A percentile compares a stretch with the other conserved stretches of the same genome.
phyloP scores from a whole-genome alignment of 92 coral and sea anemone species.

The Isaurus tuberculatus region DNA sequence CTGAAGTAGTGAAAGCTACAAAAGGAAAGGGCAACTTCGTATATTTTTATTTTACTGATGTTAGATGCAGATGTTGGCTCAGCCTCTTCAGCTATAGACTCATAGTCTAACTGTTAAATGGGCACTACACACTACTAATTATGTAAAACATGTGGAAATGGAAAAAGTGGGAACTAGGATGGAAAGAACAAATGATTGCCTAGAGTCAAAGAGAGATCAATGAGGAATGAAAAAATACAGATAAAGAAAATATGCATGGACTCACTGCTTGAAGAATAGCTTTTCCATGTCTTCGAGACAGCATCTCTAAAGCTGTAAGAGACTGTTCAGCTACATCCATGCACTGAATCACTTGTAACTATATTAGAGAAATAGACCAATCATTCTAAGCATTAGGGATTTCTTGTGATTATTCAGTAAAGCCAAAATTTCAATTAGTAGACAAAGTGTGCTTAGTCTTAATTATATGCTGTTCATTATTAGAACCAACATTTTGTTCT shows the following conservation, averaged over 20 bases:
- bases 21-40: too few species aligned
- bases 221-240: neutral
- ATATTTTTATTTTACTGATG: too few species aligned
- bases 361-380: slow-evolving; percentile 1
- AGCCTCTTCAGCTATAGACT: too few species aligned
- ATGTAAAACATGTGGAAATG: neutral
- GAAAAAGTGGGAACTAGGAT: neutral
- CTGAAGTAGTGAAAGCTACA: too few species aligned
- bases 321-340: slow-evolving; percentile 99
- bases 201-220: neutral
- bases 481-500: too few species aligned
- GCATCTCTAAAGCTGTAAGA: slow-evolving; percentile 93
- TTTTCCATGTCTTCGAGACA: slow-evolving; percentile 98
- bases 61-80: too few species aligned
- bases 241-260: neutral
- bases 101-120: too few species aligned
- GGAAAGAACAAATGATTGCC: neutral
- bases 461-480: too few species aligned
- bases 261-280: slow-evolving; percentile 98
- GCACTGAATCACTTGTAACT: slow-evolving; percentile 97
- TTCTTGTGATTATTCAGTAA: too few species aligned
- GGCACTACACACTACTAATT: too few species aligned
- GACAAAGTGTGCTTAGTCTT: too few species aligned
- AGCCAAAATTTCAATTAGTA: too few species aligned
- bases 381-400: neutral